Conservation (phyloP, 2,888 invertebrate genomes). For the Serripes groenlandicus region DNA sequence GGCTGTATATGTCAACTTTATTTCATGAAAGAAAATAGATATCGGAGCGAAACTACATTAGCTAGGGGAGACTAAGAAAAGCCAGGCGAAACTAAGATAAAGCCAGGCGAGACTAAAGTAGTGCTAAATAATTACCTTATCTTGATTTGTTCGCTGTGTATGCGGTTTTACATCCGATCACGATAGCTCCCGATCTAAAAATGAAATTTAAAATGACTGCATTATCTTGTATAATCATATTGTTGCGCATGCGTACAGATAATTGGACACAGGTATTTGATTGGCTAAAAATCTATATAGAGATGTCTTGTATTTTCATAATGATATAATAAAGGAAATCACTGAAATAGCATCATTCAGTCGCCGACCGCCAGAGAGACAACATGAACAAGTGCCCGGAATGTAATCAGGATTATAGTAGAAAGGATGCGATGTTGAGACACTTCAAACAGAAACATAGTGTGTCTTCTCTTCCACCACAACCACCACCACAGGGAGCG, state of each 20-base stretch:
- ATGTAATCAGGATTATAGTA: conserved; percentile 24
- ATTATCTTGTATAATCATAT: neutral
- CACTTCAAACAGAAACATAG: conserved; percentile 22
- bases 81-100: conserved; percentile 18
- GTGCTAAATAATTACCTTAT: neutral
- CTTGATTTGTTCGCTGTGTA: too few relatives aligned
- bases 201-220: neutral
- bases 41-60: neutral
- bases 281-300: neutral
- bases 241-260: too few relatives aligned
- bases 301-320: neutral
- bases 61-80: neutral
- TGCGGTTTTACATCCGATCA: neutral
- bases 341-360: conserved; percentile 28
- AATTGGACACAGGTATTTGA: neutral
- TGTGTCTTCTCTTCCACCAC: conserved; percentile 22
- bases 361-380: neutral
- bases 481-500: neutral
- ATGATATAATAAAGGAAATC: neutral
- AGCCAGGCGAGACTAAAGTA: neutral
- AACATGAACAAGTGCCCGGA: conserved; percentile 47
- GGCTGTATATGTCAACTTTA: too few relatives aligned
- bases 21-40: too few relatives aligned
- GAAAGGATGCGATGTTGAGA: conserved; percentile 29
- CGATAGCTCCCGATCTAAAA: neutral